Conservation (phyloP, 2,113 vertebrate genomes). For the Eulemur macaco region DNA sequence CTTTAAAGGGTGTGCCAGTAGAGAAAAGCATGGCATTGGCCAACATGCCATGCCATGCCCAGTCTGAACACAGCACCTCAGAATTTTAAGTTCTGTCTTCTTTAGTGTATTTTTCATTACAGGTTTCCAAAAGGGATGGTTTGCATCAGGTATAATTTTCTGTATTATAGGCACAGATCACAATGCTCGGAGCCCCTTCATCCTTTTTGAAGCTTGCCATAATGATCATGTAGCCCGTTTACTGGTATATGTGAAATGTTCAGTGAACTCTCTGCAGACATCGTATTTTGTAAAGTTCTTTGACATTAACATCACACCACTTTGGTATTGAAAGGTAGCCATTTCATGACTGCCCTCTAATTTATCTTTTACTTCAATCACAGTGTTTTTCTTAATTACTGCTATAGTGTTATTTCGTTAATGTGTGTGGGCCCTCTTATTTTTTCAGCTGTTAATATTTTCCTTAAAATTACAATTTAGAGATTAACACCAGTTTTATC, state of each 20-base stretch:
- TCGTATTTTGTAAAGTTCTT: constrained; percentile 60
- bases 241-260: constrained; percentile 5
- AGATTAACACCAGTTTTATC: constrained; percentile 34
- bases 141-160: constrained; percentile 60
- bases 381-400: constrained; percentile 54
- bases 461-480: constrained; percentile 31
- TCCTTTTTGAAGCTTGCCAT: constrained; percentile 13
- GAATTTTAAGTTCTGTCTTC: not conserved
- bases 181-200: not conserved
- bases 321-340: constrained; percentile 57
- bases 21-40: not conserved
- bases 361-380: constrained; percentile 66
- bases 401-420: constrained; percentile 27
- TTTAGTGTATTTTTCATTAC: constrained; percentile 20
- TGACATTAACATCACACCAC: constrained; percentile 58
- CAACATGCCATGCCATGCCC: not conserved
- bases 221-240: constrained; percentile 25
- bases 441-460: not conserved
- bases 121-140: not conserved
- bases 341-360: constrained; percentile 74
- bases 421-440: not conserved
- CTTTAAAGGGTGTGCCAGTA: not conserved
- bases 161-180: constrained; percentile 6
- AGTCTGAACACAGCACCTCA: not conserved
- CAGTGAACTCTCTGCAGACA: not conserved